Percentiles rank a stretch among this genome's conserved stretches.
Evolutionary conservation across 2,888 invertebrate genomes (phyloP).

Genomic region (Amphiduros pacificus): DNA sequence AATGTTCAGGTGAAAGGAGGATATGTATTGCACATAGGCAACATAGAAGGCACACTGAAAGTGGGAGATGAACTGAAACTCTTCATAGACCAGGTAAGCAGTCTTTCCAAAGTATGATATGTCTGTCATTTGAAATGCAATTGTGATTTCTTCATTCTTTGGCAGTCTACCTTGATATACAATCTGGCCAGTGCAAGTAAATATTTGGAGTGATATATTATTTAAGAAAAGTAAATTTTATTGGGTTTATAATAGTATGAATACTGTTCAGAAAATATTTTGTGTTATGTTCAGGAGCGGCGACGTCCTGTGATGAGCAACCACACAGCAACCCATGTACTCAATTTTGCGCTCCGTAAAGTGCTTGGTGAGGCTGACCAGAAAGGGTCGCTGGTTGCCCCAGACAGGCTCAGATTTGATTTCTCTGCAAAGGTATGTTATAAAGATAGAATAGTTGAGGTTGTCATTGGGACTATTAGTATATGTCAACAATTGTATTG

Average conservation of each 20-base stretch:
- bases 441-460: background rate
- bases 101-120: background rate
- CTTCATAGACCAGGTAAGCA: slow-evolving; percentile 73
- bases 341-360: slow-evolving; percentile 90
- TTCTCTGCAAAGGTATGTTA: slow-evolving; percentile 70
- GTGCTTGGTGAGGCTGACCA: slow-evolving; percentile 92
- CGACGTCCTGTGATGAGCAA: slow-evolving; percentile 96
- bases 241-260: too few species aligned
- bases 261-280: too few species aligned
- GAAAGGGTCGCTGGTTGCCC: slow-evolving; percentile 94
- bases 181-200: too few species aligned
- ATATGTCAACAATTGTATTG: background rate
- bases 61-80: slow-evolving; percentile 84
- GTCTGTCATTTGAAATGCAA: too few species aligned
- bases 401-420: slow-evolving; percentile 95
- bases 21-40: slow-evolving; percentile 91
- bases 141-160: too few species aligned
- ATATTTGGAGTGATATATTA: too few species aligned
- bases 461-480: background rate
- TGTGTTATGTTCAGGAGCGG: too few species aligned
- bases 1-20: slow-evolving; percentile 84
- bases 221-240: too few species aligned
- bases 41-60: slow-evolving; percentile 77
- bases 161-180: too few species aligned
- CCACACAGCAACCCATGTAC: slow-evolving; percentile 95